Evolutionary conservation across 2,797 vertebrate genomes (phyloP).

Genomic region (Ataeniobius toweri): DNA sequence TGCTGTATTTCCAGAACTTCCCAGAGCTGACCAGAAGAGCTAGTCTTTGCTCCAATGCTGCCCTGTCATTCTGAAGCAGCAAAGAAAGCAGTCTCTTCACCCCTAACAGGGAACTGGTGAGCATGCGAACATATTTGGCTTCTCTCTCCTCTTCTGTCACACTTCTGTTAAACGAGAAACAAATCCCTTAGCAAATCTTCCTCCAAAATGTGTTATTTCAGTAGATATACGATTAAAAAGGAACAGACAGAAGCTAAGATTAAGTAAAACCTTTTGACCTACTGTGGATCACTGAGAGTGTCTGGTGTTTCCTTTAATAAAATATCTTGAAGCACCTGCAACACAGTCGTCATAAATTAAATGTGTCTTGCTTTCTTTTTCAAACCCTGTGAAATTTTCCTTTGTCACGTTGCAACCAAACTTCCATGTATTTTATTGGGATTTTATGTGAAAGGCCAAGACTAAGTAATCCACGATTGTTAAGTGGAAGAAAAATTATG

Average conservation of each 20-base stretch:
- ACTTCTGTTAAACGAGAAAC: constrained; percentile 76
- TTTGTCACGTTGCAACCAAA: background rate
- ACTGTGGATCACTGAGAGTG: constrained; percentile 95
- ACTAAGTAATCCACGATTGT: background rate
- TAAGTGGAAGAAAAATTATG: background rate
- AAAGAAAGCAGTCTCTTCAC: constrained; percentile 89
- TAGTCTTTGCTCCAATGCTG: constrained; percentile 81
- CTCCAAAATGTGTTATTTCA: background rate
- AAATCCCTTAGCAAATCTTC: background rate
- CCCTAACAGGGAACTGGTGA: constrained; percentile 93
- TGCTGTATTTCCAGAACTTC: constrained; percentile 98
- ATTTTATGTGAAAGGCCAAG: background rate
- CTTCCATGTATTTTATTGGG: background rate
- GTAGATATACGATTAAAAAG: background rate
- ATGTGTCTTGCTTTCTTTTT: background rate
- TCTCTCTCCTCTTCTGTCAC: constrained; percentile 93
- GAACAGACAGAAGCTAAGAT: background rate
- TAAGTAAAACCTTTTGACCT: constrained; percentile 64
- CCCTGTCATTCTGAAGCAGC: constrained; percentile 83
- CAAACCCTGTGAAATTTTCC: background rate
- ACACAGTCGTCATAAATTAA: background rate
- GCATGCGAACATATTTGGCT: constrained; percentile 89
- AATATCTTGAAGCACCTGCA: constrained; percentile 91
- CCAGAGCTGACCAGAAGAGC: constrained; percentile 82
- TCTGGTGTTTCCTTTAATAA: constrained; percentile 94